Conservation (phyloP, 2,888 invertebrate species). For the Xestia c-nigrum region DNA sequence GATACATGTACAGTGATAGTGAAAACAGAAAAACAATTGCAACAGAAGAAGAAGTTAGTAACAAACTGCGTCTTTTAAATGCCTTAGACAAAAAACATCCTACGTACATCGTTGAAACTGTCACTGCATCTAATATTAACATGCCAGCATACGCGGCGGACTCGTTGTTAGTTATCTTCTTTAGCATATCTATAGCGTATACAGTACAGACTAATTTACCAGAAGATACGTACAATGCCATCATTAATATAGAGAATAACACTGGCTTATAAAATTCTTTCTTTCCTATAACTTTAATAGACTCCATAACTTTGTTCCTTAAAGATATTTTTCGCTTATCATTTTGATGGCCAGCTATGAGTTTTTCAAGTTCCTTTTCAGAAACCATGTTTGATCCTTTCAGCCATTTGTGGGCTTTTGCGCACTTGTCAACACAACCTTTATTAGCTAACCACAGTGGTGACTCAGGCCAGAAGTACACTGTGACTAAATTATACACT, state of each 20-base stretch:
- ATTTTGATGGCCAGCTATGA: constrained; percentile 32
- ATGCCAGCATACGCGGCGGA: constrained; percentile 70
- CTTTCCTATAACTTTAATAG: constrained; percentile 1
- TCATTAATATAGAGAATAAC: constrained; percentile 17
- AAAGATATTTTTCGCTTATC: constrained; percentile 10
- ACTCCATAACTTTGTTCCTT: not conserved
- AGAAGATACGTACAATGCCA: constrained; percentile 41
- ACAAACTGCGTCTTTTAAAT: constrained; percentile 65
- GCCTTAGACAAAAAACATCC: constrained; percentile 67
- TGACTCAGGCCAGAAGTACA: constrained; percentile 70
- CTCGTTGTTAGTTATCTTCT: constrained; percentile 67
- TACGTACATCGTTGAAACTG: constrained; percentile 69
- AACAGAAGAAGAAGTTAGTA: constrained; percentile 61
- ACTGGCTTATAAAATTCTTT: constrained; percentile 51
- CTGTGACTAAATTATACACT: constrained; percentile 50
- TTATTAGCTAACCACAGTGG: constrained; percentile 66
- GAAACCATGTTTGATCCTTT: constrained; percentile 57
- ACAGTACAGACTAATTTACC: constrained; percentile 56
- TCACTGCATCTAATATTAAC: constrained; percentile 73
- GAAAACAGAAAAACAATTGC: constrained; percentile 59
- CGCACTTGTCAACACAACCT: constrained; percentile 47
- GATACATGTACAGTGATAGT: constrained; percentile 45
- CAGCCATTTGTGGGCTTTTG: constrained; percentile 62
- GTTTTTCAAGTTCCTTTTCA: constrained; percentile 52
- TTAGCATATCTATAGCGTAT: constrained; percentile 72